A percentile compares a stretch with the other conserved stretches of the same genome.
These are phyloP conservation scores for Cirrhinus mrigala DNA, from an alignment of 2,797 vertebrate species.

Conservation along the genomic window DNA sequence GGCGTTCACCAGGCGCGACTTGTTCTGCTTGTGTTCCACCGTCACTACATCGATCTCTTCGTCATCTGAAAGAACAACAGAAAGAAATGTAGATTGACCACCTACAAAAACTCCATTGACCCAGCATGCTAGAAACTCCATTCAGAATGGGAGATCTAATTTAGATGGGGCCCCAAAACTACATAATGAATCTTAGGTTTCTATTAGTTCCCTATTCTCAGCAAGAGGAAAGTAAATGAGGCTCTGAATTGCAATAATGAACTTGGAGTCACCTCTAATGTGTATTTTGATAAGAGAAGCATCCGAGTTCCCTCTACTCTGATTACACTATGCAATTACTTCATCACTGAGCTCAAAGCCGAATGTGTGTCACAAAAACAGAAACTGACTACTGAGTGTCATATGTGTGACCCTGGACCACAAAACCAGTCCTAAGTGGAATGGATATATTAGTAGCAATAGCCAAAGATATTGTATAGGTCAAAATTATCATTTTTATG, in stretches of 20 bases:
- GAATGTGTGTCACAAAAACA: not conserved
- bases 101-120: not conserved
- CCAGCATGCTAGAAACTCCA: not conserved
- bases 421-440: too few species aligned
- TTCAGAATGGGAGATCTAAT: not conserved
- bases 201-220: not conserved
- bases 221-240: not conserved
- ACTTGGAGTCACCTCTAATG: slow-evolving; percentile 26
- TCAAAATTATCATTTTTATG: too few species aligned
- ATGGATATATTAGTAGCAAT: too few species aligned
- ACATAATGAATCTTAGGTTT: not conserved
- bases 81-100: slow-evolving; percentile 71
- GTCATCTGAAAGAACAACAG: slow-evolving; percentile 83
- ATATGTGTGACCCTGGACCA: too few species aligned
- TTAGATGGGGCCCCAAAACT: not conserved
- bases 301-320: slow-evolving; percentile 30
- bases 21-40: slow-evolving; percentile 85
- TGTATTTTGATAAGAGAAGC: slow-evolving; percentile 23
- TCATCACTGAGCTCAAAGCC: slow-evolving; percentile 13
- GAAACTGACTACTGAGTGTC: not conserved
- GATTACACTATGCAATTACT: slow-evolving; percentile 31
- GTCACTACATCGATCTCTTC: slow-evolving; percentile 98
- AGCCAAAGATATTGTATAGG: too few species aligned
- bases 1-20: slow-evolving; percentile 61
- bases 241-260: not conserved